Base-by-base conservation (phyloP, 2,888 invertebrate genomes). In the Andrena camellia region DNA sequence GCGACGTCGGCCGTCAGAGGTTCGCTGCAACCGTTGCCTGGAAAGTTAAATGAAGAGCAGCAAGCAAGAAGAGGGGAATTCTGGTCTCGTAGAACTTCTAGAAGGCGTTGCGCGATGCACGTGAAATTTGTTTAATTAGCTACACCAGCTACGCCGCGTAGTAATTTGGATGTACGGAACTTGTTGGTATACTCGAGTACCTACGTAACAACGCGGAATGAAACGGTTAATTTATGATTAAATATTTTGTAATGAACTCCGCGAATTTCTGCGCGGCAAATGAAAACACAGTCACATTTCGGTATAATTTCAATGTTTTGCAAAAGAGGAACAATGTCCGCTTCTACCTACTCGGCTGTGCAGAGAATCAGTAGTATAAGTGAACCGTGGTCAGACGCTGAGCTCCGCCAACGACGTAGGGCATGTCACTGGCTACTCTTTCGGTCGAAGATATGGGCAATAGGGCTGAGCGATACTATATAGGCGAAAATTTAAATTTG, bases 121-220 rank as follows among this genome's bases (percentile, higher is more conserved):
- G 63, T n/a, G 42, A 20, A 42, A 42, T 13, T 42, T 33, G 42
- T 42, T 63, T 63, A 63, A 63, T 63, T 42, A 42, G 23, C 42
- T 8, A 23, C 7, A 17, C 23, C 35, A 26, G 23, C 23, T 8
- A 35, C 42, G 35, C 23, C 20, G 10, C 23, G 10, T n/a, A 10
- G 57, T 57, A 57, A 57, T 57, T 57, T 7, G 57, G 23, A 23
- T 57, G 57, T 57, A 57, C 23, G 57, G 10, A 57, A 26, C 26
- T 57, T 10, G 57, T 23, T 57, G 23, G 23, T 57, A 26, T 23
- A 26, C 57, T 26, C 10, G 57, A 57, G 57, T 23, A 57, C 42
- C 42, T 13, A 5, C 23, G 4, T 57, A 57, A 57, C 23, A 57
- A 57, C 23, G 23, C 23, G 10, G 20, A 52, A 52, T 52, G 57